These are phyloP conservation scores for Lysandra bellargus DNA, from an alignment of 2,888 invertebrate genomes.

Conservation along the genomic window DNA sequence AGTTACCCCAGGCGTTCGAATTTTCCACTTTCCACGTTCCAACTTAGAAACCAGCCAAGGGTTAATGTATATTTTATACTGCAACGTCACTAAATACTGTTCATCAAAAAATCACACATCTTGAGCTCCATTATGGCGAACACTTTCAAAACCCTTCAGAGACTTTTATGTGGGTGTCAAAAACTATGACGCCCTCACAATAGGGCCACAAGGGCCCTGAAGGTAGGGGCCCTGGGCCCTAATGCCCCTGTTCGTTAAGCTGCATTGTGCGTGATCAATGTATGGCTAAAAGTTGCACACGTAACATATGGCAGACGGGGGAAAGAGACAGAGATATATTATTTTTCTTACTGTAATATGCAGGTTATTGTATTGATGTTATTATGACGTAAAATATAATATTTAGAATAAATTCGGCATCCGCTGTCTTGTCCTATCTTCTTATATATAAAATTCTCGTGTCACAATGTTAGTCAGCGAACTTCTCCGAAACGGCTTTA, in stretches of 20 bases:
- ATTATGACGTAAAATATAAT: too few relatives aligned
- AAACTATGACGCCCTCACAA: conserved; percentile 24
- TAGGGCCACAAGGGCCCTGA: conserved; percentile 30
- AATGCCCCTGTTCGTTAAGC: conserved; percentile 58
- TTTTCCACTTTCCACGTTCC: too few relatives aligned
- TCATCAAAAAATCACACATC: conserved; percentile 7
- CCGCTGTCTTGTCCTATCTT: too few relatives aligned
- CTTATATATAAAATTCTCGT: too few relatives aligned
- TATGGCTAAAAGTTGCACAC: conserved; percentile 38
- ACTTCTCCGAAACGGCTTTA: too few relatives aligned
- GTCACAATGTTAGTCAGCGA: too few relatives aligned
- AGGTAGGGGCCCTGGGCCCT: conserved; percentile 38
- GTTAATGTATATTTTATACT: not conserved
- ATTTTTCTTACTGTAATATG: too few relatives aligned
- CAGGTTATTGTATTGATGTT: too few relatives aligned
- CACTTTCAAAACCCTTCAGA: conserved; percentile 19
- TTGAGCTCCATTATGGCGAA: not conserved
- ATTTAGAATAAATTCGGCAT: too few relatives aligned
- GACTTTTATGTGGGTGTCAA: conserved; percentile 18
- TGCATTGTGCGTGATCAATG: conserved; percentile 50
- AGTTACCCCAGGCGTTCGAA: too few relatives aligned
- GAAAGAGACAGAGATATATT: too few relatives aligned
- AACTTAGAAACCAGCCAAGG: too few relatives aligned
- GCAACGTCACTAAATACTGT: not conserved
- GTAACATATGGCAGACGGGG: not conserved